phyloP scores from a whole-genome alignment of 2,113 vertebrate species.

The Lophius piscatorius region DNA sequence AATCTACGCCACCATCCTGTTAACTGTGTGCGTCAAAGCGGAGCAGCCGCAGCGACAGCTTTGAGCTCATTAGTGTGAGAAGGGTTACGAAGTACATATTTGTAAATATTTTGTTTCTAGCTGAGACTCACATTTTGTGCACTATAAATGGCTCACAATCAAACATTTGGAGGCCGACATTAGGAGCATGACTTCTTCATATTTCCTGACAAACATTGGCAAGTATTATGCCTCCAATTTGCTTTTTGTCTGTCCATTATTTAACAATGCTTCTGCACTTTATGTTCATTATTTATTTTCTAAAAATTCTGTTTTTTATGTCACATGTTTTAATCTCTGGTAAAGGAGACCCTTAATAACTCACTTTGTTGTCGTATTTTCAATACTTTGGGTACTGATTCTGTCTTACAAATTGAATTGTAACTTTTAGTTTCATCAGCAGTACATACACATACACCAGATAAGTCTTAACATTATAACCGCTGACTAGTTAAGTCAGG shows the following conservation, averaged over 20 bases:
- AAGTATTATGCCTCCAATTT: conserved; percentile 19
- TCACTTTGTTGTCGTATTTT: background rate
- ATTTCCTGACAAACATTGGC: background rate
- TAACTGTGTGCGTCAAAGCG: conserved; percentile 38
- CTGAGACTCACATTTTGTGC: conserved; percentile 9
- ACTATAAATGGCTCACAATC: conserved; percentile 18
- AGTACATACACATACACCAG: no score
- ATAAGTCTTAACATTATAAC: no score
- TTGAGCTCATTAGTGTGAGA: conserved; percentile 46
- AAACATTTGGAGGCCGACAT: conserved; percentile 5
- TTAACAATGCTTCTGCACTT: background rate
- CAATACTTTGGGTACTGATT: background rate
- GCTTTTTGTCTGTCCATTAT: background rate
- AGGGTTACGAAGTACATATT: conserved; percentile 16
- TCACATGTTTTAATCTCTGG: background rate
- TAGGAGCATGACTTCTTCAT: background rate
- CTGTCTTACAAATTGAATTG: background rate
- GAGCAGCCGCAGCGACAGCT: conserved; percentile 15
- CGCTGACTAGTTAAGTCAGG: no score
- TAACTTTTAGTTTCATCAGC: background rate
- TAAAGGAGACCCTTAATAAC: background rate
- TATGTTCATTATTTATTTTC: no score
- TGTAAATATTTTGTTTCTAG: conserved; percentile 27
- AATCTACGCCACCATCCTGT: conserved; percentile 41
- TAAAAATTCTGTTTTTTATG: no score